These are phyloP conservation scores for Aldrovandia affinis DNA, from an alignment of 2,797 vertebrate genomes.

Conservation along the genomic window DNA sequence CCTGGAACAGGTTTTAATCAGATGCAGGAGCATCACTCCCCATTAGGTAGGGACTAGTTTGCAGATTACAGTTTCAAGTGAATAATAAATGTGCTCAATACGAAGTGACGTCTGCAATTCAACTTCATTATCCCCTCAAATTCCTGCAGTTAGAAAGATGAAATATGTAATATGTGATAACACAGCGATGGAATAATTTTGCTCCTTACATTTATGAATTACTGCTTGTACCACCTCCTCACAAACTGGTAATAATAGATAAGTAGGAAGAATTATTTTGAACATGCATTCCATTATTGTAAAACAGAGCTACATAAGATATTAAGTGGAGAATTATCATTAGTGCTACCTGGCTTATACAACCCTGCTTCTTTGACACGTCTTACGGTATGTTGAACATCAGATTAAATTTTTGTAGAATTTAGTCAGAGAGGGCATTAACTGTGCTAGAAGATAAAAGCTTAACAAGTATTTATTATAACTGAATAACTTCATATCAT, in stretches of 20 bases:
- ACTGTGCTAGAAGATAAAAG: not conserved
- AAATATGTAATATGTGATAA: slow-evolving; percentile 3
- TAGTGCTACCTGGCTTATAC: too few species aligned
- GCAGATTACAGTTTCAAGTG: not conserved
- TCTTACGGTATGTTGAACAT: not conserved
- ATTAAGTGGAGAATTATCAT: not conserved
- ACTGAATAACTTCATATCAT: not conserved
- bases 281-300: not conserved
- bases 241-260: not conserved
- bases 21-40: not conserved
- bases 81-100: not conserved
- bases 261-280: not conserved
- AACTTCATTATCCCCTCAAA: slow-evolving; percentile 49
- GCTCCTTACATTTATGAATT: not conserved
- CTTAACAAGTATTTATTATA: not conserved
- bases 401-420: not conserved
- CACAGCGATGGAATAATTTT: not conserved
- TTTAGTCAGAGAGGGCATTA: not conserved
- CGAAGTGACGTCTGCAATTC: not conserved
- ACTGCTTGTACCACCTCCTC: not conserved
- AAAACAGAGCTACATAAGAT: not conserved
- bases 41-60: not conserved
- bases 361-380: too few species aligned
- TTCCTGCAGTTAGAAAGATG: slow-evolving; percentile 33
- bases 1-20: not conserved